These are phyloP conservation scores for Pseudoatta argentina DNA, from an alignment of 1,140 invertebrate species.

Conservation along the genomic window DNA sequence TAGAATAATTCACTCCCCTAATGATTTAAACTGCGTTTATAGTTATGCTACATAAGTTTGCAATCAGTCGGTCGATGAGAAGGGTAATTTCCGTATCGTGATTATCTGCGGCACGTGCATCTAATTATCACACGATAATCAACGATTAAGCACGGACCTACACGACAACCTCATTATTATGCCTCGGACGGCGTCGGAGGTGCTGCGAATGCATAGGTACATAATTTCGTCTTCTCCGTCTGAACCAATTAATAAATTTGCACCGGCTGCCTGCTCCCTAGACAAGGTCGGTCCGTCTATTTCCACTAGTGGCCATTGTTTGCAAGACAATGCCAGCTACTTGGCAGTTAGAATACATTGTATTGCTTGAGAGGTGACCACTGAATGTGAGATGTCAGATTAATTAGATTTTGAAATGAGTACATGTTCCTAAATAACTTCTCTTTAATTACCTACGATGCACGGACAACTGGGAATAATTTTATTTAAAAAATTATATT, in stretches of 20 bases:
- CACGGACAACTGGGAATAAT: neutral
- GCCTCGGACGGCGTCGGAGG: slow-evolving; percentile 14
- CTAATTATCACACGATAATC: slow-evolving; percentile 68
- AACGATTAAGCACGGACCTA: slow-evolving; percentile 66
- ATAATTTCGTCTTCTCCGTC: slow-evolving; percentile 70
- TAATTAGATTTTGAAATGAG: slow-evolving; percentile 73
- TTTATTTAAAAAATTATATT: neutral
- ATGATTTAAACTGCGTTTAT: neutral
- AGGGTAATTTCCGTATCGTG: slow-evolving; percentile 33
- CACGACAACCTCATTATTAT: slow-evolving; percentile 62
- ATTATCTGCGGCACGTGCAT: slow-evolving; percentile 56
- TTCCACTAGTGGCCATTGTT: slow-evolving; percentile 74
- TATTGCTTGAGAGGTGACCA: slow-evolving; percentile 67
- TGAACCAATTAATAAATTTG: slow-evolving; percentile 80
- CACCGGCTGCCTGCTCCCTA: slow-evolving; percentile 66
- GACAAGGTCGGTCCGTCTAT: slow-evolving; percentile 73
- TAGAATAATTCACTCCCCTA: neutral
- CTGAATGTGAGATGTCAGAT: slow-evolving; percentile 69
- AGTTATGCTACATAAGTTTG: slow-evolving; percentile 19
- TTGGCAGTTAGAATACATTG: slow-evolving; percentile 78
- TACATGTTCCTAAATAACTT: slow-evolving; percentile 29
- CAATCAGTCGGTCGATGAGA: slow-evolving; percentile 22
- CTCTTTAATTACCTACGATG: neutral
- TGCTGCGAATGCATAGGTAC: slow-evolving; percentile 29
- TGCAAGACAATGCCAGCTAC: slow-evolving; percentile 75